Evolutionary conservation across 2,113 vertebrate species (phyloP).

Genomic region (Amazona vittata): DNA sequence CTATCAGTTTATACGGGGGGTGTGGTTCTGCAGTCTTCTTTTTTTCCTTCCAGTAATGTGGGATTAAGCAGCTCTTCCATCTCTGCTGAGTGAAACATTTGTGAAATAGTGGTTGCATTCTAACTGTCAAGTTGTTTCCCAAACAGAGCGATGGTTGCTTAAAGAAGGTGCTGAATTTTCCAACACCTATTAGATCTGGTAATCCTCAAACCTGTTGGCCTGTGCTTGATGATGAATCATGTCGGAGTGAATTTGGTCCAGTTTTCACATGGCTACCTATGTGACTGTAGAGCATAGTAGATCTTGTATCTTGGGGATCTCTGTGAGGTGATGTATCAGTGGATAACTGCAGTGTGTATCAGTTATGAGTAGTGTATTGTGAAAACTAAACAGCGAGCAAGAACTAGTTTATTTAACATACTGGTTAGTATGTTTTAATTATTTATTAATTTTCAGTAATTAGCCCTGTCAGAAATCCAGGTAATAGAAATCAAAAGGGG

Average conservation of each 20-base stretch:
- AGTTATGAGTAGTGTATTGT: background rate
- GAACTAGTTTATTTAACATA: background rate
- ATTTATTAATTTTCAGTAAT: constrained; percentile 18
- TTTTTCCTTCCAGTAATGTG: background rate
- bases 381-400: constrained; percentile 3
- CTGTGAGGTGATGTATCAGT: background rate
- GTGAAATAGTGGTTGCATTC: background rate
- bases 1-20: constrained; percentile 15
- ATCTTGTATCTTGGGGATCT: background rate
- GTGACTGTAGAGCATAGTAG: background rate
- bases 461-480: constrained; percentile 7
- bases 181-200: background rate
- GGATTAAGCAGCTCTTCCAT: background rate
- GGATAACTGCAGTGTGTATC: background rate
- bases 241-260: background rate
- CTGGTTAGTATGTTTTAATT: background rate
- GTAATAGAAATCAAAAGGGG: constrained; percentile 31
- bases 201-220: background rate
- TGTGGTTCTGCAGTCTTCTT: background rate
- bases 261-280: background rate
- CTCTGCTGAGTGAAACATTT: background rate
- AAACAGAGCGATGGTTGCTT: background rate
- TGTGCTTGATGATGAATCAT: background rate
- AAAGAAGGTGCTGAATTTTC: background rate
- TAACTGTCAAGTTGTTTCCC: background rate